Evolutionary conservation across 2,888 invertebrate species (phyloP), one percentile per base, ranked within the genome.

Genomic region (Tiliacea aurago): DNA sequence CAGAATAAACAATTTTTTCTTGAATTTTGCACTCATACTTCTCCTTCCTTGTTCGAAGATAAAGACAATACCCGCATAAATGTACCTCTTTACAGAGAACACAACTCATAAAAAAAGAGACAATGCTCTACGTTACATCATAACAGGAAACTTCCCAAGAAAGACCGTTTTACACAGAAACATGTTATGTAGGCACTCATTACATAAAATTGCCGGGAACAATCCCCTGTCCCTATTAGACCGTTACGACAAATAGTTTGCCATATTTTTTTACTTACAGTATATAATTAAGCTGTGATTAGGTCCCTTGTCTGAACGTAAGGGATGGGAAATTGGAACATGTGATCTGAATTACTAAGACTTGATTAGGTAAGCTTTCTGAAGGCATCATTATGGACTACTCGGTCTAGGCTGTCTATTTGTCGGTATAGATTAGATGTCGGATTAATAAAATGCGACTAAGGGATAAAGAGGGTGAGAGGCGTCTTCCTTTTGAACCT

Each of bases 261-360:
- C 49, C 55, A 80, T 70, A 76, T 73, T 80, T 73, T 76, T 82
- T 83, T 81, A 81, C 75, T 82, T 70, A 72, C 70, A 64, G 61
- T 66, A 61, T 78, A 28, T 28, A 73, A 84, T 81, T 73, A 83
- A 37, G 70, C n/a, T 68, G 82, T 79, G 75, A 84, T 81, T 78
- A 84, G 74, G 69, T 78, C 58, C 59, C 55, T 37, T 73, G 58
- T 70, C 63, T 72, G 62, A 79, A 81, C 61, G 66, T 58, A 69
- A 69, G 68, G 79, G 79, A 73, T 82, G 68, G 82, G 55, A 67
- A 70, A 79, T 82, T 76, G 77, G 71, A 72, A 78, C 61, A 55
- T 83, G 83, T 78, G 79, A 81, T 41, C 83, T 43, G 83, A 78
- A 83, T 80, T 37, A 10, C 20, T 37, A 64, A 51, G 43, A 59